Base-by-base conservation (phyloP, 2,888 invertebrate species). In the Chloromyia formosa region DNA sequence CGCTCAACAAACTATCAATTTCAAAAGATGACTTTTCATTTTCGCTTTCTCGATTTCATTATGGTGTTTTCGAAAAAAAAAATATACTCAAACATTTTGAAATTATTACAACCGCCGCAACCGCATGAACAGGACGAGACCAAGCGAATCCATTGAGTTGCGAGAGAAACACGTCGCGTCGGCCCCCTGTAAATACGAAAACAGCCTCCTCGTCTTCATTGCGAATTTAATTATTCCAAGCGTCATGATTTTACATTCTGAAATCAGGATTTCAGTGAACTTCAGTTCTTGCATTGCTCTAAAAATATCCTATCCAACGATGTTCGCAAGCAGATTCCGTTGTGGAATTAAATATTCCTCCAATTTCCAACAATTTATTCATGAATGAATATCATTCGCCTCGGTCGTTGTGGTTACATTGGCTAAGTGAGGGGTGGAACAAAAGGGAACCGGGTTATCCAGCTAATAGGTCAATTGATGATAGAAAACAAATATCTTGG, bases 351-450 rank as follows among this genome's bases (percentile, higher is more conserved):
- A 64, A 66, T 62, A 75, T 68, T 75, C 75, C 53, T 61, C 71
- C 62, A 61, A n/a, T 58, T 53, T 54, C 64, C 27, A 23, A 56
- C 69, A 75, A 75, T 75, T 75, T 75, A 75, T 75, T 75, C 75
- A 75, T 75, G 74, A 74, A 61, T 74, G 74, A 75, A 74, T 75
- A 75, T 74, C 73, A 69, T 74, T 75, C 69, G 73, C 73, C 60
- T 62, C 54, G 49, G 64, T 56, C 56, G 56, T 56, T 58, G 71
- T 58, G 58, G 71, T 18, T 40, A 35, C 7, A 56, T 22, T 66
- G 66, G 66, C 49, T 49, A 49, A 35, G 27, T 4, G 27, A 35
- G 27, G 27, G 3, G 27, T 7, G 27, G 42, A 22, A 22, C n/a
- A 18, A 12, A 66, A 64, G 16, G 12, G 12, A n/a, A 4, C 12